These are phyloP conservation scores for Xanthorhoe designata DNA, from an alignment of 2,888 invertebrate genomes.

Conservation along the genomic window DNA sequence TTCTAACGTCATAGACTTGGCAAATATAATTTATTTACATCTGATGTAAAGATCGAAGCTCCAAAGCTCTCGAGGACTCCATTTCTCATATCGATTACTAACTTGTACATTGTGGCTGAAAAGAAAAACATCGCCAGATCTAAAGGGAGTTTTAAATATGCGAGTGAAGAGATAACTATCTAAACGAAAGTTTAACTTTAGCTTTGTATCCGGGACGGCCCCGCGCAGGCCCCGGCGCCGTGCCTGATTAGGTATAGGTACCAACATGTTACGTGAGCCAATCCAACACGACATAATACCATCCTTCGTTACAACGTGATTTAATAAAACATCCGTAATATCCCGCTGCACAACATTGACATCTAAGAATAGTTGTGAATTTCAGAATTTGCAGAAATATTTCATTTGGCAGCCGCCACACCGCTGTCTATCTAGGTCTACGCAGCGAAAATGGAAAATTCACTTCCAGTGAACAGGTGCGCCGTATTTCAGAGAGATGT, in stretches of 20 bases:
- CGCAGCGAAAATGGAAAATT: conserved; percentile 17
- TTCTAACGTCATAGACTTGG: too few species aligned
- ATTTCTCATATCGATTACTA: neutral
- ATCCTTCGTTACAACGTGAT: neutral
- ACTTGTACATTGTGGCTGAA: neutral
- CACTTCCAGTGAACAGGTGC: conserved; percentile 10
- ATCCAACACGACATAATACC: neutral
- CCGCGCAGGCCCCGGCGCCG: neutral
- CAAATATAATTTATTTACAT: too few species aligned
- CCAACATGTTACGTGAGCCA: too few species aligned
- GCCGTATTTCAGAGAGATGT: neutral
- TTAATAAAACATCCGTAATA: too few species aligned
- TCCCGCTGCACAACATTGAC: neutral
- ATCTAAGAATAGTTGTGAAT: neutral
- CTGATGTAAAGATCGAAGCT: too few species aligned
- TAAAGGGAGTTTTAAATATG: conserved; percentile 23
- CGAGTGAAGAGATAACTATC: conserved; percentile 42
- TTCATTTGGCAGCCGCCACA: conserved; percentile 8
- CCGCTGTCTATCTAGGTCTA: conserved; percentile 21
- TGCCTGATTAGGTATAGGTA: too few species aligned
- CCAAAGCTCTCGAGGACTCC: too few species aligned
- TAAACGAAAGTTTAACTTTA: conserved; percentile 46
- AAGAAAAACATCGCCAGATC: neutral
- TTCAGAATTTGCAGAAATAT: neutral
- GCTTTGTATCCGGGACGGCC: conserved; percentile 19